These are phyloP conservation scores for Suillia variegata DNA, from an alignment of 2,888 invertebrate species.

Conservation along the genomic window DNA sequence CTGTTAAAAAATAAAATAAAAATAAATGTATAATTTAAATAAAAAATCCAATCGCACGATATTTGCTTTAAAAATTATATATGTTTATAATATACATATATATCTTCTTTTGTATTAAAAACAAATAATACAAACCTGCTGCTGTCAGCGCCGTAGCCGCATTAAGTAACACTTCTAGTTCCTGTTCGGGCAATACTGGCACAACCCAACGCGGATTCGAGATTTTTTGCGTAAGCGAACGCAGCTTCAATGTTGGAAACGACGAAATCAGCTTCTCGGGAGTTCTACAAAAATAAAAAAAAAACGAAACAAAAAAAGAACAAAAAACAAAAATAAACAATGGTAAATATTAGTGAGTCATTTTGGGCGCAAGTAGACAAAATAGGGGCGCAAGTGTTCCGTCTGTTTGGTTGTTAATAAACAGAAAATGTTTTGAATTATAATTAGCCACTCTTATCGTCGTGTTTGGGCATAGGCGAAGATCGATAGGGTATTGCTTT, in stretches of 20 bases:
- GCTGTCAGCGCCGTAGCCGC: slow-evolving; percentile 86
- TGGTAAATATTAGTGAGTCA: slow-evolving; percentile 1
- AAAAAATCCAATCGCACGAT: background rate
- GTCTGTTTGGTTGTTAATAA: background rate
- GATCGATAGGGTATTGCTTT: no score
- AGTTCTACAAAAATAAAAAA: slow-evolving; percentile 45
- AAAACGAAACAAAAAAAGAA: slow-evolving; percentile 1
- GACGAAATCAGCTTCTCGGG: slow-evolving; percentile 58
- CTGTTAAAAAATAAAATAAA: slow-evolving; percentile 61
- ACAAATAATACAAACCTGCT: slow-evolving; percentile 67
- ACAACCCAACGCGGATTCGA: slow-evolving; percentile 96
- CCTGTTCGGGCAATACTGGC: slow-evolving; percentile 95
- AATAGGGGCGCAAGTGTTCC: background rate
- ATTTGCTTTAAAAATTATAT: no score
- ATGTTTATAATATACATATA: background rate
- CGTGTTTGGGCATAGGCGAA: no score
- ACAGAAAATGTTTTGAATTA: no score
- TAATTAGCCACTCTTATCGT: no score
- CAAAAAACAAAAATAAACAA: no score
- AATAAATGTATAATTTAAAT: slow-evolving; percentile 3
- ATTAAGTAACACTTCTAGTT: slow-evolving; percentile 87
- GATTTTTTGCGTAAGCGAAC: slow-evolving; percentile 92
- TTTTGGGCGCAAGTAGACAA: background rate
- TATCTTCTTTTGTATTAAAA: background rate
- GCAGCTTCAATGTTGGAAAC: slow-evolving; percentile 87